Evolutionary conservation across 2,797 vertebrate species (phyloP).

Genomic region (Mycteria americana): DNA sequence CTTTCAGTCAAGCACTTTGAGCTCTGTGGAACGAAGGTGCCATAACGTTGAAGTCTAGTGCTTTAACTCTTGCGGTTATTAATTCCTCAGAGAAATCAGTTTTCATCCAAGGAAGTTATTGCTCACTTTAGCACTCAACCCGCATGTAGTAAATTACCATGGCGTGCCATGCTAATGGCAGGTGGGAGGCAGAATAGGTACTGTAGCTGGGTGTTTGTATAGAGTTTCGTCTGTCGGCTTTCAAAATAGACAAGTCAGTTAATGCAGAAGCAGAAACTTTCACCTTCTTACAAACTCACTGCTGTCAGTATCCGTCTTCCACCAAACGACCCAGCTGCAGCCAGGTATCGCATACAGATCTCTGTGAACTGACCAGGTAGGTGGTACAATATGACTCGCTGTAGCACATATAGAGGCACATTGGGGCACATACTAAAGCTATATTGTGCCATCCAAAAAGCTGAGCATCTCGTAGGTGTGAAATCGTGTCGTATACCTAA

Average conservation of each 20-base stretch:
- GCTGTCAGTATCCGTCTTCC: background rate
- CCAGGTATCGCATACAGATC: background rate
- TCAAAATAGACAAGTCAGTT: background rate
- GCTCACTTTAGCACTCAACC: background rate
- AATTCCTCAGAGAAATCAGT: background rate
- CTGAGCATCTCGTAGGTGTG: background rate
- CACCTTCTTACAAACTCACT: background rate
- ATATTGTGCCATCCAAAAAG: background rate
- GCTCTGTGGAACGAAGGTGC: background rate
- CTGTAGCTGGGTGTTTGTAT: background rate
- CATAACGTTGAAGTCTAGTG: accelerated
- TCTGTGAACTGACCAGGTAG: accelerated
- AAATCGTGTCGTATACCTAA: background rate
- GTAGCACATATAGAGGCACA: background rate
- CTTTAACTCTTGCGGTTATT: background rate
- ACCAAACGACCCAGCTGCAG: background rate
- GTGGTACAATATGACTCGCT: background rate
- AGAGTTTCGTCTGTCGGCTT: background rate
- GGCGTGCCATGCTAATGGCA: background rate
- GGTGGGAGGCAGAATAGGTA: background rate
- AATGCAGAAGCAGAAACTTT: background rate
- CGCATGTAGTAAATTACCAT: background rate
- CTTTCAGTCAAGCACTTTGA: background rate
- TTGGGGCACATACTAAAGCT: background rate
- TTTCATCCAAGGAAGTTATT: background rate